Percentiles rank a stretch among this genome's conserved stretches.
These are phyloP conservation scores for Pelobates cultripes DNA, from an alignment of 2,797 vertebrate species.

Conservation along the genomic window DNA sequence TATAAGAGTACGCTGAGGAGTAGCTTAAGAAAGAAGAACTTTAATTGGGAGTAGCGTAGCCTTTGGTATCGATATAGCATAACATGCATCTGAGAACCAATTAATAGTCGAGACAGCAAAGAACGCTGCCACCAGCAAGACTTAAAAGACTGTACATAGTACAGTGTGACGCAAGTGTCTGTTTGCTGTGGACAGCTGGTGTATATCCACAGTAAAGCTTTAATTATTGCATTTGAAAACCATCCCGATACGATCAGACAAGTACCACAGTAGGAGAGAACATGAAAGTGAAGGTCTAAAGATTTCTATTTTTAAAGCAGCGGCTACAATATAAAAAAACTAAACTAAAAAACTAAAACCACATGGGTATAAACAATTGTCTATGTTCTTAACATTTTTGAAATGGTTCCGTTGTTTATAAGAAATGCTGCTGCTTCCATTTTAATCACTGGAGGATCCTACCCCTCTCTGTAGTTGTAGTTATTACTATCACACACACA, in stretches of 20 bases:
- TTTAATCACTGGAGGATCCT: no score
- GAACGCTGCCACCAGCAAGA: conserved; percentile 2
- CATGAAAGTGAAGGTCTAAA: no score
- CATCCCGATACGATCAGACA: background rate
- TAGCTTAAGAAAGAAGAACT: background rate
- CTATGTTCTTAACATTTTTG: no score
- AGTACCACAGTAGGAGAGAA: no score
- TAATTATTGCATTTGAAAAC: background rate
- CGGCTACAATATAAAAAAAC: no score
- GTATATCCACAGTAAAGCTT: conserved; percentile 3
- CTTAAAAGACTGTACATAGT: background rate
- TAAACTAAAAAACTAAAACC: no score
- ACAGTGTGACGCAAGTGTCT: conserved; percentile 1
- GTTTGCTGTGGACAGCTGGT: background rate
- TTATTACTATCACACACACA: no score
- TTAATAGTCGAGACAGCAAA: conserved; percentile 4
- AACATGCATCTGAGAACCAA: conserved; percentile 2
- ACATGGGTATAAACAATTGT: no score
- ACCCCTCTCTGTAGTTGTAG: no score
- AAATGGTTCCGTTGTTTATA: no score
- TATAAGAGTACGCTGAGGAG: background rate
- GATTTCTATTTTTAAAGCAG: no score
- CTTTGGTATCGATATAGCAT: background rate
- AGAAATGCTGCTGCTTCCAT: no score
- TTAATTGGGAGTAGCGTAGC: background rate